phyloP scores from a whole-genome alignment of 2,888 invertebrate species.

The Hyalella azteca region DNA sequence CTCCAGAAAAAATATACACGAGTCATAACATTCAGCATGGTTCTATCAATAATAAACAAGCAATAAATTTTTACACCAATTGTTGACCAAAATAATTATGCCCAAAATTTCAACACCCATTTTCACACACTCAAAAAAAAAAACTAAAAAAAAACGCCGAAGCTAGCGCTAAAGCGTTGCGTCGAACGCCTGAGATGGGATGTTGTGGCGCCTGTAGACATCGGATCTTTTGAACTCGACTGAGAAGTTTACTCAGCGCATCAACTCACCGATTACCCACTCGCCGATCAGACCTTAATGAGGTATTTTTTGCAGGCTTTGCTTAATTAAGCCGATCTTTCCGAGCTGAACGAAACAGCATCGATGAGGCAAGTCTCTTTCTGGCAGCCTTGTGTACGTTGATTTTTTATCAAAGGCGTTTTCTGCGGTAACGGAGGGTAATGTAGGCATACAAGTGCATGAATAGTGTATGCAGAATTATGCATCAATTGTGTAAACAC shows the following conservation, averaged over 20 bases:
- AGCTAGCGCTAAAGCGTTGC: not conserved
- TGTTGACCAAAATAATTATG: too few species aligned
- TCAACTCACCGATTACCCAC: constrained; percentile 24
- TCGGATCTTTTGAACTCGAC: constrained; percentile 23
- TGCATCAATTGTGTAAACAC: too few species aligned
- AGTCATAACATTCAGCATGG: too few species aligned
- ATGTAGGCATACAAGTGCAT: too few species aligned
- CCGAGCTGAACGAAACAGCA: constrained; percentile 8
- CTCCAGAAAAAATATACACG: too few species aligned
- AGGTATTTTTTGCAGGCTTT: constrained; percentile 17
- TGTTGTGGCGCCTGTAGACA: constrained; percentile 19
- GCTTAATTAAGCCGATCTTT: constrained; percentile 34
- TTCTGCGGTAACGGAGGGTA: not conserved
- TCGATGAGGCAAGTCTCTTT: constrained; percentile 13
- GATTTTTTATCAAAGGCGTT: not conserved
- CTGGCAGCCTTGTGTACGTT: not conserved
- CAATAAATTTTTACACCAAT: too few species aligned
- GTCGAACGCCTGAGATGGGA: not conserved
- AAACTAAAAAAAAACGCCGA: too few species aligned
- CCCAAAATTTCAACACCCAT: too few species aligned
- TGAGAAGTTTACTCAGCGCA: constrained; percentile 18
- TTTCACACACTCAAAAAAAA: too few species aligned
- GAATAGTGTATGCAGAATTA: too few species aligned
- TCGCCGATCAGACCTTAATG: constrained; percentile 32
- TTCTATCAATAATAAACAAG: too few species aligned